Base-by-base conservation (phyloP, 2,888 invertebrate species). In the Tethea ocularis region DNA sequence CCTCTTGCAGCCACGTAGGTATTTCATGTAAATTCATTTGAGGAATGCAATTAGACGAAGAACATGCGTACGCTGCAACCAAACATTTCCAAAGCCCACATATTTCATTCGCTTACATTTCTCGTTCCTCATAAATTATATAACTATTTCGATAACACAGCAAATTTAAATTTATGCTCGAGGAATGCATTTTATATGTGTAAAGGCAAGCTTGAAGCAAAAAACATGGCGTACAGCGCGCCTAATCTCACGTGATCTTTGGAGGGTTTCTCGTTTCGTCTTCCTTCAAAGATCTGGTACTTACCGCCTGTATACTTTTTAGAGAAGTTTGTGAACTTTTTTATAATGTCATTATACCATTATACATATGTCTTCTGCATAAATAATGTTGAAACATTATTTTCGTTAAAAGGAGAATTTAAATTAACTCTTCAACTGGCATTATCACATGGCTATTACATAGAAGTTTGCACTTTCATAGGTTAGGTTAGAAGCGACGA, bases 101-200 rank as follows among this genome's bases (percentile, higher is more conserved):
- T 87, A 84, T 78, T 76, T 86, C 84, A 88, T 86, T 81, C 83
- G 72, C 74, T 75, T 74, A 84, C 84, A 86, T 84, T 85, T 79
- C 84, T 79, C 76, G 75, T 68, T 66, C 81, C 77, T 82, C 86
- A 86, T 90, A 89, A 90, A 88, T 89, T 86, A 80, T 77, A 77
- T 82, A 86, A 88, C 87, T 87, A 89, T 90, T 91, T 89, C 83
- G 91, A 91, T 91, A 91, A 87, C 84, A 82, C 77, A 74, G 82
- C 82, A 86, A 90, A 89, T 89, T 91, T 86, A 87, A 90, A 90
- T 91, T 89, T 89, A 91, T 88, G 86, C 84, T 75, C 78, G 78
- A 73, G 82, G 86, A 82, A 85, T 88, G 89, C 87, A 86, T 87
- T 90, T 84, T 84, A 80, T 84, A 80, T 84, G 81, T 85, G 86